Base-by-base conservation (phyloP, 2,888 invertebrate species). In the Smittia aterrima region DNA sequence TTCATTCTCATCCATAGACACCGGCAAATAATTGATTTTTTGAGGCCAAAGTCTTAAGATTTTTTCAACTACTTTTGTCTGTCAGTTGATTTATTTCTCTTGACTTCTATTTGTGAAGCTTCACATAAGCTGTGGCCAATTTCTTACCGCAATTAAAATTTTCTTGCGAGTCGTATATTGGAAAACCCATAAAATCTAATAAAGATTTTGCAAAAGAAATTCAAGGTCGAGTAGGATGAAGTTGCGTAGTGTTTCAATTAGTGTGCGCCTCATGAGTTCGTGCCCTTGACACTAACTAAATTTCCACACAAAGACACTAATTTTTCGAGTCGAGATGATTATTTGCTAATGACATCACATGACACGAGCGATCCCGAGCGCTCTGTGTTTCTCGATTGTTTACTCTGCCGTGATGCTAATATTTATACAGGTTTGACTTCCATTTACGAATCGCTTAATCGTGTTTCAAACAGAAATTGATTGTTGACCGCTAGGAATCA, bases 1-100 rank as follows among this genome's bases (percentile, higher is more conserved):
- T 47, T n/a, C 47, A 47, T 47, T 47, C 32, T 32, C 32, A 32
- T 32, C 32, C n/a, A n/a, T n/a, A 32, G 32, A 32, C 32, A 32
- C 47, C 47, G 47, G 11, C n/a, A n/a, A n/a, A 47, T 47, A 47
- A 47, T 47, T 47, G 47, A 47, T 47, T 47, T 47, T 47, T 47
- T 47, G 47, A 47, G 47, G 47, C 47, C 47, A 47, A 47, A n/a
- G 2, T 47, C 47, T 47, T 47, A 2, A 2, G n/a, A n/a, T n/a
- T 16, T 2, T 3, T 47, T 2, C 47, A 38, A 7, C 4, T 38
- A 3, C 47, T 47, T 11, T 47, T 11, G 7, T 47, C 16, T 47
- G 47, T 47, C 16, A 16, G 47, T 47, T 47, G n/a, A n/a, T 47
- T 47, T 47, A 47, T 9, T 38, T 38, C 9, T 38, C 38, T 38